Evolutionary conservation across 2,113 vertebrate genomes (phyloP).

Genomic region (Cinclus mexicanus): DNA sequence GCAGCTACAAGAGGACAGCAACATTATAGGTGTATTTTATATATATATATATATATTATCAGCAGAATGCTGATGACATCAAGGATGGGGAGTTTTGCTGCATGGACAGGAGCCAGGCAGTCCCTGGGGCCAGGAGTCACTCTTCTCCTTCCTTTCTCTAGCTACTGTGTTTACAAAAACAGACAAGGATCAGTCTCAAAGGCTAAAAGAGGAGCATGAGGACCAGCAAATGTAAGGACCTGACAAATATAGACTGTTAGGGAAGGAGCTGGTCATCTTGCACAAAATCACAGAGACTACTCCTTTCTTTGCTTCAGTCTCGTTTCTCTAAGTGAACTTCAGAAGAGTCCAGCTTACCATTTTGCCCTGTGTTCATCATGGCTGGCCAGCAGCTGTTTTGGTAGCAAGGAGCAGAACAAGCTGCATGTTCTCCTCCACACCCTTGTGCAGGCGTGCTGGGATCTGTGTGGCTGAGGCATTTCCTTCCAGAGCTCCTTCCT

Average conservation of each 20-base stretch:
- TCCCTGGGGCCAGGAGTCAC: not conserved
- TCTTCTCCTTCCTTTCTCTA: not conserved
- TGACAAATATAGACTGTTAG: fast-evolving
- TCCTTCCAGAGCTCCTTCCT: not conserved
- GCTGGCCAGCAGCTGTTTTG: not conserved
- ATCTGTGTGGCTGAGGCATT: not conserved
- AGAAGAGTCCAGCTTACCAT: fast-evolving
- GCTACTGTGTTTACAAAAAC: not conserved
- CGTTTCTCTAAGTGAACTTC: fast-evolving
- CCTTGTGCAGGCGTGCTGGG: not conserved
- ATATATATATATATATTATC: not conserved
- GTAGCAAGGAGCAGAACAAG: not conserved
- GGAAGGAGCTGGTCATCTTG: fast-evolving
- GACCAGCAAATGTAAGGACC: not conserved
- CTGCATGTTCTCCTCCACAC: fast-evolving
- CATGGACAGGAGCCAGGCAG: not conserved
- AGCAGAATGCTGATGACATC: not conserved
- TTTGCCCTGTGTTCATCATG: not conserved
- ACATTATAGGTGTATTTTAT: not conserved
- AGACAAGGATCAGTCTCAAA: not conserved
- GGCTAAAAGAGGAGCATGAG: not conserved
- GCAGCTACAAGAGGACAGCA: not conserved
- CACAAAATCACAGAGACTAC: not conserved
- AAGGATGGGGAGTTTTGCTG: not conserved
- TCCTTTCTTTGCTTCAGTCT: not conserved